Base-by-base conservation (phyloP, 2,113 vertebrate genomes). In the Heterochromis multidens region DNA sequence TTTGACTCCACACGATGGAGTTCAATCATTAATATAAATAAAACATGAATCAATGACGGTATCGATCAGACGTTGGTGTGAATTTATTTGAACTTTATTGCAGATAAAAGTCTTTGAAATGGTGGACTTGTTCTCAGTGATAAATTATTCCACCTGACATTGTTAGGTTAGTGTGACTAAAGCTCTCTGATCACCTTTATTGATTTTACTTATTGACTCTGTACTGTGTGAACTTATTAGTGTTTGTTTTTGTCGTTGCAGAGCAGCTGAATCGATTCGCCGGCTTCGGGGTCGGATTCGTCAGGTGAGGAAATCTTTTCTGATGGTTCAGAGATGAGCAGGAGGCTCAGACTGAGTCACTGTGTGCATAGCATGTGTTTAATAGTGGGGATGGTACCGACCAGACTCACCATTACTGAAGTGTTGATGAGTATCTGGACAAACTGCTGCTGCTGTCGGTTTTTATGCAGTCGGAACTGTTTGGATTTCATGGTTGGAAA, bases 231-330 rank as follows among this genome's bases (percentile, higher is more conserved):
- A 74, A 19, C 7, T 62, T 23, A 21, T 25, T 4, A n/a, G 7
- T 19, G 16, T 23, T n/a, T 60, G 35, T 13, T 27, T 35, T n/a
- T 23, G 23, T 59, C 27, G 2, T 82, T 81, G 59, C 87, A 94
- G 91, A 94, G 74, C 92, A 94, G 72, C 82, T 95, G 19, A 92
- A 88, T 59, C 54, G 93, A 9, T 94, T 94, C 1, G 91, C 93
- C 0, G 94, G 94, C 0, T 95, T 95, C n/a, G 93, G 94, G 19
- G 94, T 89, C 80, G 56, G 85, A 81, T 97, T 99, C 40, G 98
- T 98, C 92, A 99, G 98, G 98, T 83, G 10, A 25, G 80, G 54
- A 25, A 25, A n/a, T 77, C 0, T 2, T 52, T 52, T 74, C 17
- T 74, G 43, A 8, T n/a, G 23, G 1, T 46, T 70, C 49, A 16